These are phyloP conservation scores for Natator depressus DNA, from an alignment of 2,113 vertebrate species.

Conservation along the genomic window DNA sequence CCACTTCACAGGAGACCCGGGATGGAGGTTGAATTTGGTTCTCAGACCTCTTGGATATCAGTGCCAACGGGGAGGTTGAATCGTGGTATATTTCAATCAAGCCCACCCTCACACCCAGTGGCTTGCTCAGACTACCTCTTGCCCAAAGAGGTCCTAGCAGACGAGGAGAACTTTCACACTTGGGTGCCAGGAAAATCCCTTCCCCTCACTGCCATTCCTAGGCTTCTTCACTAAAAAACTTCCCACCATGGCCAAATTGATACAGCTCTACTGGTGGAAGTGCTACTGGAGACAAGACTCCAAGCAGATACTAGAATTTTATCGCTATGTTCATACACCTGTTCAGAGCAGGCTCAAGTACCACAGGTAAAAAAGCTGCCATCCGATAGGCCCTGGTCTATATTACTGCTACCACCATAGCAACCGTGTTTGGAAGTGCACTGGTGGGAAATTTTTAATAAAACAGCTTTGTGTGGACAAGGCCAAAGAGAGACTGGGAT, in stretches of 20 bases:
- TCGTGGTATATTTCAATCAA: accelerated
- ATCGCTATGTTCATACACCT: neutral
- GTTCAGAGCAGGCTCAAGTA: neutral
- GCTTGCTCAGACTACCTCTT: neutral
- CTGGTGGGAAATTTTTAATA: neutral
- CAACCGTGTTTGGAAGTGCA: neutral
- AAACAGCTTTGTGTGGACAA: neutral
- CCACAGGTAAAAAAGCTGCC: neutral
- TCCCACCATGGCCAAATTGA: neutral
- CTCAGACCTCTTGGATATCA: neutral
- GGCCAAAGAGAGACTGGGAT: neutral
- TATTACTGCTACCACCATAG: neutral
- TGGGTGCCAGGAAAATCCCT: neutral
- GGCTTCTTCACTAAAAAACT: neutral
- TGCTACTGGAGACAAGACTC: neutral
- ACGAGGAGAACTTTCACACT: neutral
- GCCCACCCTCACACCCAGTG: accelerated
- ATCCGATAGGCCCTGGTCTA: neutral
- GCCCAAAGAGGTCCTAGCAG: neutral
- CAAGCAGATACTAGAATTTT: neutral
- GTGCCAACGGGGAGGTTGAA: accelerated
- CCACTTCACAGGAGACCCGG: neutral
- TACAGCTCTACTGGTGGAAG: neutral
- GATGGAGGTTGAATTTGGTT: accelerated
- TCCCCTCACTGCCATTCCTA: neutral